Conservation (phyloP, 2,888 invertebrate genomes). For the Rosalia funebris region DNA sequence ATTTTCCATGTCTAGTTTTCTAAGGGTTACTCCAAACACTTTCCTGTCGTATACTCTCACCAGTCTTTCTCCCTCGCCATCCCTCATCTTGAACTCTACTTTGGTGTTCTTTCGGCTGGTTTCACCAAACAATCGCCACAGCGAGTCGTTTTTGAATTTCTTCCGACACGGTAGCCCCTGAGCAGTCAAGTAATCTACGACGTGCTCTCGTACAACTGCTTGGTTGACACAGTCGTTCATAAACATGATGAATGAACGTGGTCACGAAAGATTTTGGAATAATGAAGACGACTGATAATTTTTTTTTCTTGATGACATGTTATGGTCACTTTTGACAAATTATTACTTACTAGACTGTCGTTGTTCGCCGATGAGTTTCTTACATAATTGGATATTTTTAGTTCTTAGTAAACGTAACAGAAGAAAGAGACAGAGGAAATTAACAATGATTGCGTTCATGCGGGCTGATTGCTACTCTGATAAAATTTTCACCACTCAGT, state of each 20-base stretch:
- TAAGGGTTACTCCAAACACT: slow-evolving; percentile 6
- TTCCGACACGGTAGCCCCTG: neutral
- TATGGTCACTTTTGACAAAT: neutral
- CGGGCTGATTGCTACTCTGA: no score
- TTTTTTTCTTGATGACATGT: slow-evolving; percentile 5
- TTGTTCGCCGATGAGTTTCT: no score
- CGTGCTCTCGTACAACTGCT: neutral
- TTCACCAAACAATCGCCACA: neutral
- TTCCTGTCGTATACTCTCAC: neutral
- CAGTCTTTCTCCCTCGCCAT: neutral
- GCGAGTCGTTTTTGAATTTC: neutral
- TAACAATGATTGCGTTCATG: no score
- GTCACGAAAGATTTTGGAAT: slow-evolving; percentile 6
- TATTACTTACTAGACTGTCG: no score
- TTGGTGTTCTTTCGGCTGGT: neutral
- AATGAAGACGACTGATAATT: neutral
- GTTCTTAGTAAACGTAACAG: no score
- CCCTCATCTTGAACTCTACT: neutral
- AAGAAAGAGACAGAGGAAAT: no score
- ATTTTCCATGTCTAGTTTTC: slow-evolving; percentile 45
- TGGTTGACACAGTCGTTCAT: slow-evolving; percentile 8
- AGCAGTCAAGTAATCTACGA: neutral
- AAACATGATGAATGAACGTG: slow-evolving; percentile 1
- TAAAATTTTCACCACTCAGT: no score
- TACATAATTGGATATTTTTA: no score